Evolutionary conservation across 2,888 invertebrate genomes (phyloP).

Genomic region (Cephus pulcher): DNA sequence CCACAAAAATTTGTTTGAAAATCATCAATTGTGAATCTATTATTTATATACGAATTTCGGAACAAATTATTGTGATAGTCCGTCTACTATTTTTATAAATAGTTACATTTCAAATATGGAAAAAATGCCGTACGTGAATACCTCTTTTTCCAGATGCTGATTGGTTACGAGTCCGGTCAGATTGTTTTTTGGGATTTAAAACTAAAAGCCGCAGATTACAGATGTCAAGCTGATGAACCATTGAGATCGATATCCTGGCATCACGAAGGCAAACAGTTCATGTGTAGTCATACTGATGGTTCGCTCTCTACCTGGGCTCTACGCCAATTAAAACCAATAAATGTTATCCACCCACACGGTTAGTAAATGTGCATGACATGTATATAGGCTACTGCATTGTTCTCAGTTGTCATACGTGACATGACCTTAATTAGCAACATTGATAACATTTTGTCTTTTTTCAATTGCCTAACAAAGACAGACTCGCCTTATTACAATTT

Average conservation of each 20-base stretch:
- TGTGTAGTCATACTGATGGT: conserved; percentile 96
- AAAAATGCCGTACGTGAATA: neutral
- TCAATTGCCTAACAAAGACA: neutral
- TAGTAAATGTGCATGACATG: conserved; percentile 53
- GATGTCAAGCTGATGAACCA: conserved; percentile 82
- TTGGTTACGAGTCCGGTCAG: conserved; percentile 95
- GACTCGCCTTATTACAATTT: conserved; percentile 9
- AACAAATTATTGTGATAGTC: neutral
- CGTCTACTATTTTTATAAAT: neutral
- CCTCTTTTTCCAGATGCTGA: conserved; percentile 79
- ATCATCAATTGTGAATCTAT: neutral
- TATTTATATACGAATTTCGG: neutral
- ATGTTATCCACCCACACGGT: conserved; percentile 93
- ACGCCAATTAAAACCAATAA: conserved; percentile 81
- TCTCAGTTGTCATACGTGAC: neutral
- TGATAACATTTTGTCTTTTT: conserved; percentile 16
- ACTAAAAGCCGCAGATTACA: conserved; percentile 85
- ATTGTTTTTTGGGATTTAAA: conserved; percentile 97
- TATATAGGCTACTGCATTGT: neutral
- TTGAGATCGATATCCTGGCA: conserved; percentile 95
- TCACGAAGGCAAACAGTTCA: conserved; percentile 96
- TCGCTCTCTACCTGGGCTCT: conserved; percentile 94
- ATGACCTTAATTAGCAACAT: conserved; percentile 4
- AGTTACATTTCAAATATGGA: neutral
- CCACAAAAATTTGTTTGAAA: neutral